Percentiles rank a stretch among this genome's conserved stretches.
These are phyloP conservation scores for Rhagologus leucostigma DNA, from an alignment of 2,113 vertebrate genomes.

Conservation along the genomic window DNA sequence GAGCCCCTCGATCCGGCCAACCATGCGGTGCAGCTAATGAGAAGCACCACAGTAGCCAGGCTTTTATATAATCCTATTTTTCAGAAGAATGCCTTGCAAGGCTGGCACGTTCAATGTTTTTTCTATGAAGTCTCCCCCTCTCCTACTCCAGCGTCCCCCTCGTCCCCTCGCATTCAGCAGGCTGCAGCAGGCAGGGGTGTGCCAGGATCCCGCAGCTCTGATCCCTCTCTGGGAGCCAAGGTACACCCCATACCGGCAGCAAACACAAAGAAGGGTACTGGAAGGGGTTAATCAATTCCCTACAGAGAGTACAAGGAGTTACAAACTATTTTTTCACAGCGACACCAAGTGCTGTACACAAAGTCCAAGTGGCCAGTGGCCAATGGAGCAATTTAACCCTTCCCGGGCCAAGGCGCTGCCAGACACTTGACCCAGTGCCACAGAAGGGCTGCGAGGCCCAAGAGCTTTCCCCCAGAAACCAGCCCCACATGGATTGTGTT, in stretches of 20 bases:
- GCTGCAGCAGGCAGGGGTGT: not conserved
- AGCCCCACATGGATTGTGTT: accelerated
- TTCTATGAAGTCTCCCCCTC: not conserved
- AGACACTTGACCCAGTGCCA: not conserved
- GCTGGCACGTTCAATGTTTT: not conserved
- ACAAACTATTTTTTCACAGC: not conserved
- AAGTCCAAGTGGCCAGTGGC: not conserved
- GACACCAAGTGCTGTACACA: not conserved
- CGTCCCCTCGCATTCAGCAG: not conserved
- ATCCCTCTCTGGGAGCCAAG: not conserved
- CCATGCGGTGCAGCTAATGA: not conserved
- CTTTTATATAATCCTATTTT: conserved; percentile 2
- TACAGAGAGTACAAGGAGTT: not conserved
- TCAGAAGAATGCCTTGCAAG: not conserved
- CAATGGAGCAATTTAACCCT: not conserved
- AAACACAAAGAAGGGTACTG: accelerated
- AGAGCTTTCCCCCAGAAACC: not conserved
- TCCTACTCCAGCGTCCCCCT: not conserved
- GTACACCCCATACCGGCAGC: accelerated
- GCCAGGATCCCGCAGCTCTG: not conserved
- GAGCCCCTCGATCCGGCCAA: not conserved
- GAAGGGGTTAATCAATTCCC: not conserved
- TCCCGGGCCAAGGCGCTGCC: accelerated
- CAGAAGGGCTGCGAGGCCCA: not conserved
- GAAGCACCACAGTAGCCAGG: not conserved